phyloP scores from a whole-genome alignment of 1,140 invertebrate species.

The Dryas iulia region DNA sequence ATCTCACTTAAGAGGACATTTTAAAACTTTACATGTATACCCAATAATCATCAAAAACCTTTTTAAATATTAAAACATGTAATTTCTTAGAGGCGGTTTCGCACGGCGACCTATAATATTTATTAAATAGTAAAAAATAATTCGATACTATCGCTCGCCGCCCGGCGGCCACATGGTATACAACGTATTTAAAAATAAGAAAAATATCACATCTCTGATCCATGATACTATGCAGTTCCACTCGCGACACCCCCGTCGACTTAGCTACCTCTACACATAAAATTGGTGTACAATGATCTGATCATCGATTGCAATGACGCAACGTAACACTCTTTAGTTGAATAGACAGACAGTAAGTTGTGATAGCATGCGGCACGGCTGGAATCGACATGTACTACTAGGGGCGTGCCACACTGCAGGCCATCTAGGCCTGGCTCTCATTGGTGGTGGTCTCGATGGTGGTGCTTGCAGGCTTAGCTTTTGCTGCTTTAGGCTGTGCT shows the following conservation, averaged over 20 bases:
- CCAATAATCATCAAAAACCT: conserved; percentile 38
- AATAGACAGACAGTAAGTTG: conserved; percentile 54
- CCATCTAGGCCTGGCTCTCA: conserved; percentile 74
- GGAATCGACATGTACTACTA: conserved; percentile 59
- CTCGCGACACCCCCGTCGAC: conserved; percentile 44
- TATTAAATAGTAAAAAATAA: conserved; percentile 40
- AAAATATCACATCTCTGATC: conserved; percentile 75
- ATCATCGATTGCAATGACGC: conserved; percentile 30
- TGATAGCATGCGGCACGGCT: conserved; percentile 56
- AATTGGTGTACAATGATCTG: conserved; percentile 33
- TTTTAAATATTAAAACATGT: conserved; percentile 38
- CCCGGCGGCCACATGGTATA: conserved; percentile 34
- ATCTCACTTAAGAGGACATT: conserved; percentile 32
- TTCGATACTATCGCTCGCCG: conserved; percentile 33
- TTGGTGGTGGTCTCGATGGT: conserved; percentile 72
- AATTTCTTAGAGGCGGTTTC: conserved; percentile 25
- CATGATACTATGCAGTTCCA: conserved; percentile 71
- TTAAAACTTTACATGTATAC: conserved; percentile 31
- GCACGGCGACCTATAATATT: conserved; percentile 33
- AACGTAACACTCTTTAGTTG: conserved; percentile 34
- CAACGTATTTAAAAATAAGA: conserved; percentile 62
- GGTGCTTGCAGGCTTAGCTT: conserved; percentile 53
- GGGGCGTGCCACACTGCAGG: conserved; percentile 50
- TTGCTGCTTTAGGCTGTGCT: conserved; percentile 51
- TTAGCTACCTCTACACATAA: conserved; percentile 33